These are phyloP conservation scores for Synchiropus splendidus DNA, from an alignment of 2,113 vertebrate genomes.

Conservation along the genomic window DNA sequence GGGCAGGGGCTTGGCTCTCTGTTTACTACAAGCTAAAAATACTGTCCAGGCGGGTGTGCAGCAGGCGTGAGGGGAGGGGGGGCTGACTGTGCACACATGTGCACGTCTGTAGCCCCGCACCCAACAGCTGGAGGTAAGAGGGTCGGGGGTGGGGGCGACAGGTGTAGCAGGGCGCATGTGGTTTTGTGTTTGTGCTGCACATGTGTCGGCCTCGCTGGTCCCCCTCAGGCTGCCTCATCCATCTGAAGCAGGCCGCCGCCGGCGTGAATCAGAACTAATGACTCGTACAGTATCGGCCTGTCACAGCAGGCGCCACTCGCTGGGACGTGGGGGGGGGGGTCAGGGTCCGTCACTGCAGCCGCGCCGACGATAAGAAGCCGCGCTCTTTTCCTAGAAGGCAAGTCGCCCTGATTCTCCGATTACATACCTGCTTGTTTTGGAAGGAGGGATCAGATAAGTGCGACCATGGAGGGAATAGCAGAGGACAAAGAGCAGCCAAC, in stretches of 20 bases:
- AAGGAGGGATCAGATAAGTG: constrained; percentile 25
- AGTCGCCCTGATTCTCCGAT: constrained; percentile 43
- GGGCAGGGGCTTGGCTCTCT: constrained; percentile 34
- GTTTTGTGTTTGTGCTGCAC: constrained; percentile 27
- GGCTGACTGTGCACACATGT: constrained; percentile 13
- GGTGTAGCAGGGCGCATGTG: constrained; percentile 33
- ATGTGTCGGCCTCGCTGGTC: constrained; percentile 13
- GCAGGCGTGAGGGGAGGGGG: constrained; percentile 5
- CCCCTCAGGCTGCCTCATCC: constrained; percentile 29
- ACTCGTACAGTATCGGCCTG: constrained; percentile 22
- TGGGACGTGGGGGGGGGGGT: too few species aligned
- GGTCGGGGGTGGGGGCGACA: constrained; percentile 27
- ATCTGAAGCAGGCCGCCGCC: constrained; percentile 29
- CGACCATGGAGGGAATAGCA: constrained; percentile 21
- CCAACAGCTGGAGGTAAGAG: constrained; percentile 43
- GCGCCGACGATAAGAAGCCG: too few species aligned
- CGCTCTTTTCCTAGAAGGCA: too few species aligned
- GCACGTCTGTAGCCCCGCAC: constrained; percentile 22
- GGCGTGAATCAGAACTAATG: constrained; percentile 42
- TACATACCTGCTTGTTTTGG: constrained; percentile 45
- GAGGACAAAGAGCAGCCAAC: constrained; percentile 17
- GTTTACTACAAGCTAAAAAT: constrained; percentile 65
- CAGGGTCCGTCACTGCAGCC: too few species aligned
- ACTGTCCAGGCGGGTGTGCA: constrained; percentile 31
- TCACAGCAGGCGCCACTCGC: constrained; percentile 12